Evolutionary conservation across 2,113 vertebrate species (phyloP).

Genomic region (Myocastor coypus): DNA sequence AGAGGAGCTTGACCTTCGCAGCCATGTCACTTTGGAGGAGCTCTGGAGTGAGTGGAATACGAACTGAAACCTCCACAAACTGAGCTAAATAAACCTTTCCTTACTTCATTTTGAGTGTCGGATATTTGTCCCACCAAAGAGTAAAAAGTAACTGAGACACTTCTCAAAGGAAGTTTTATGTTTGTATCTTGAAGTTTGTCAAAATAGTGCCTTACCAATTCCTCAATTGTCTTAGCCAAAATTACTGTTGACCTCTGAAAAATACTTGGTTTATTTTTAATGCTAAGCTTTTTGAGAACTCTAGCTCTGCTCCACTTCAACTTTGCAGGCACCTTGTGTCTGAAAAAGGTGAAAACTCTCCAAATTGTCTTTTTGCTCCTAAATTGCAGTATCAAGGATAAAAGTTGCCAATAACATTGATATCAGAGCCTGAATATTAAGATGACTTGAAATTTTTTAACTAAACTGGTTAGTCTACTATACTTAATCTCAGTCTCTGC

Average conservation of each 20-base stretch:
- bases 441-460: neutral
- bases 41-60: too few relatives aligned
- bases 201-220: neutral
- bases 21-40: too few relatives aligned
- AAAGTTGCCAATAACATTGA: neutral
- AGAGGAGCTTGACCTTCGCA: too few relatives aligned
- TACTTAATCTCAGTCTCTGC: neutral
- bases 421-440: neutral
- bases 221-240: neutral
- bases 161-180: neutral
- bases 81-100: too few relatives aligned
- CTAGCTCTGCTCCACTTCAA: neutral
- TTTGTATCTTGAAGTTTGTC: neutral
- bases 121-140: too few relatives aligned
- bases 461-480: neutral
- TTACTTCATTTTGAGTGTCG: too few relatives aligned
- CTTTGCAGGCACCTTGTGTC: neutral
- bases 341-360: neutral
- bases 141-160: too few relatives aligned
- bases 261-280: neutral
- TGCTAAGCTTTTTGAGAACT: neutral
- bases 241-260: neutral
- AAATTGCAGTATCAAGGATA: neutral
- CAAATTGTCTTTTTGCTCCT: neutral
- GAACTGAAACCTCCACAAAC: too few relatives aligned